phyloP scores from a whole-genome alignment of 2,113 vertebrate species.

The Accipiter cooperii region DNA sequence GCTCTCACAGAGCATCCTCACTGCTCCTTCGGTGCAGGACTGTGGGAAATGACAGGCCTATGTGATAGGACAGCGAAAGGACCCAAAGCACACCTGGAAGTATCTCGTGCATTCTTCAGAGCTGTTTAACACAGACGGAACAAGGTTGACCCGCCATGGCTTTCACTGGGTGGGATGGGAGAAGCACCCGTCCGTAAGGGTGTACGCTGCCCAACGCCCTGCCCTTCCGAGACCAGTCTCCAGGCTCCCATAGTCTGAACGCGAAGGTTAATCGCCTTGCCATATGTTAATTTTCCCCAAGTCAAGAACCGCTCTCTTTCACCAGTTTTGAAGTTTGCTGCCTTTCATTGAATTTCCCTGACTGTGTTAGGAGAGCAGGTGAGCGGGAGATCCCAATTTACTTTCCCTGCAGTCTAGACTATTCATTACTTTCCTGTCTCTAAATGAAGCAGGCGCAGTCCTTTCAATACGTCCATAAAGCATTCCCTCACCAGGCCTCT shows the following conservation, averaged over 20 bases:
- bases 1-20: rapidly evolving
- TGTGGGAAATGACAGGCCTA: not conserved
- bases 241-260: not conserved
- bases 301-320: conserved; percentile 5
- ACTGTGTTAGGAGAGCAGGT: conserved; percentile 20
- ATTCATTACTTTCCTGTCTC: conserved; percentile 58
- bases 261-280: not conserved
- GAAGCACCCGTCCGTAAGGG: not conserved
- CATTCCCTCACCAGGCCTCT: no score
- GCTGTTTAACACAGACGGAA: not conserved
- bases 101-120: not conserved
- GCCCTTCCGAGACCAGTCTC: rapidly evolving
- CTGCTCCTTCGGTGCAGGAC: not conserved
- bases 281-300: not conserved
- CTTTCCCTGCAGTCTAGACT: conserved; percentile 61
- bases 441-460: conserved; percentile 39
- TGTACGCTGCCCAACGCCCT: not conserved
- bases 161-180: not conserved
- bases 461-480: not conserved
- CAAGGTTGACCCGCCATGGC: not conserved
- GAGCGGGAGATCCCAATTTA: conserved; percentile 47
- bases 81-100: not conserved
- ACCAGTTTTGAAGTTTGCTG: conserved; percentile 8
- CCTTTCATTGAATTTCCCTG: conserved; percentile 34
- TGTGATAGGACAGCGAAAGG: not conserved